Percentiles rank a stretch among this genome's conserved stretches.
Evolutionary conservation across 1,140 invertebrate species (phyloP).

Genomic region (Drosophila orosa): DNA sequence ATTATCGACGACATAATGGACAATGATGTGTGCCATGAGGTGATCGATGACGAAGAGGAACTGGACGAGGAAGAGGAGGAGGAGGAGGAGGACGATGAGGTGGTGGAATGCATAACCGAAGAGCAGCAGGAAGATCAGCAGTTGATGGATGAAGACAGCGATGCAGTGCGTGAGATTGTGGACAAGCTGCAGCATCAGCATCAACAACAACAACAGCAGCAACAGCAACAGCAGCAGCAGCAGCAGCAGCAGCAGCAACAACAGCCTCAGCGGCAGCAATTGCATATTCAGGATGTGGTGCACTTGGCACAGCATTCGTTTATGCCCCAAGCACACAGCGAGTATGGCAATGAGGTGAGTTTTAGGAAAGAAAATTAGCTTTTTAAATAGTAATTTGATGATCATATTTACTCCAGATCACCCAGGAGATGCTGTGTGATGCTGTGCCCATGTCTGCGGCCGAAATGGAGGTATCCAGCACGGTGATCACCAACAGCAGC

Average conservation of each 20-base stretch:
- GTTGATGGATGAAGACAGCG: conserved; percentile 61
- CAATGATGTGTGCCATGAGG: conserved; percentile 68
- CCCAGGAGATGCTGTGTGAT: conserved; percentile 70
- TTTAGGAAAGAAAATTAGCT: background rate
- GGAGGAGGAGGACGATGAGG: conserved; percentile 58
- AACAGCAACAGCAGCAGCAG: no score
- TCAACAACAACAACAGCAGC: no score
- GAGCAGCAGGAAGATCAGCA: conserved; percentile 37
- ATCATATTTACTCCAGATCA: conserved; percentile 20
- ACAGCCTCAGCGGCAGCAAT: conserved; percentile 49
- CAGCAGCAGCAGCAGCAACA: conserved; percentile 58
- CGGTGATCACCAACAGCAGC: conserved; percentile 80
- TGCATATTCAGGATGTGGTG: conserved; percentile 66
- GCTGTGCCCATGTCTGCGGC: conserved; percentile 79
- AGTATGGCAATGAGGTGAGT: conserved; percentile 67
- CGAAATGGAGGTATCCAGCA: conserved; percentile 83
- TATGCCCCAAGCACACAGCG: conserved; percentile 63
- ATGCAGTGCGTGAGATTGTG: conserved; percentile 74
- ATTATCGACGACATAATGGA: conserved; percentile 68
- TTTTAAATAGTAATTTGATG: background rate
- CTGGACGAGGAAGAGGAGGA: conserved; percentile 63
- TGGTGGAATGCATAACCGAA: conserved; percentile 62
- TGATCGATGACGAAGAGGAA: conserved; percentile 50
- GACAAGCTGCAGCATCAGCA: conserved; percentile 77
- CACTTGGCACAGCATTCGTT: conserved; percentile 70